phyloP scores from a whole-genome alignment of 2,888 invertebrate species.

The Macrosoma leucophasiata region DNA sequence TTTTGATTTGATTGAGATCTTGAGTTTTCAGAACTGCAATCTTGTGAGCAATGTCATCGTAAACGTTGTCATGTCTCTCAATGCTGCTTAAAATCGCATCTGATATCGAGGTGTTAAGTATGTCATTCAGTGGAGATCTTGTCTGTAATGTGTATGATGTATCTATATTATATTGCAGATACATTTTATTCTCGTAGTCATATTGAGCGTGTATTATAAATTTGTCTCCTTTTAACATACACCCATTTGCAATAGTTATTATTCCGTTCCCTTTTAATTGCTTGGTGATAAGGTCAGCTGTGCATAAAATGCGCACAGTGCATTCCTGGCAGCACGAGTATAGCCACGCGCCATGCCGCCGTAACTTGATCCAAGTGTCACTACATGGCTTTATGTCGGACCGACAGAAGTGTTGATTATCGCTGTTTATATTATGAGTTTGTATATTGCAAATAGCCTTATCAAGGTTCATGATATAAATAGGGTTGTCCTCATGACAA shows the following conservation, averaged over 20 bases:
- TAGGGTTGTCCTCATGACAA: no score
- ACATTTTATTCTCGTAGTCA: no score
- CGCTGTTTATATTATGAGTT: neutral
- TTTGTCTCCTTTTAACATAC: no score
- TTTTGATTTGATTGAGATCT: no score
- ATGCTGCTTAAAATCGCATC: no score
- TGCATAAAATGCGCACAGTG: constrained; percentile 1
- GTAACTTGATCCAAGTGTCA: neutral
- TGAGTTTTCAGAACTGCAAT: no score
- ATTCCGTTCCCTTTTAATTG: neutral
- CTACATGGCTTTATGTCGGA: neutral
- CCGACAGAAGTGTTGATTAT: neutral
- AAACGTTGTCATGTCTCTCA: no score
- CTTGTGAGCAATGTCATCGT: no score
- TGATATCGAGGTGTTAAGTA: no score
- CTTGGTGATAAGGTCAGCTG: neutral
- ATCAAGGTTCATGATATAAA: neutral
- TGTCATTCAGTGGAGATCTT: no score
- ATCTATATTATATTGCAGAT: no score
- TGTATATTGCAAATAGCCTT: neutral
- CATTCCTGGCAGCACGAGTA: constrained; percentile 2
- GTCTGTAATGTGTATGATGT: no score
- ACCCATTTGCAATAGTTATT: neutral
- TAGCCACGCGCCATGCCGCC: neutral
- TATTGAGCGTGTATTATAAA: neutral